These are phyloP conservation scores for Oligia latruncula DNA, from an alignment of 2,888 invertebrate species.

Conservation along the genomic window DNA sequence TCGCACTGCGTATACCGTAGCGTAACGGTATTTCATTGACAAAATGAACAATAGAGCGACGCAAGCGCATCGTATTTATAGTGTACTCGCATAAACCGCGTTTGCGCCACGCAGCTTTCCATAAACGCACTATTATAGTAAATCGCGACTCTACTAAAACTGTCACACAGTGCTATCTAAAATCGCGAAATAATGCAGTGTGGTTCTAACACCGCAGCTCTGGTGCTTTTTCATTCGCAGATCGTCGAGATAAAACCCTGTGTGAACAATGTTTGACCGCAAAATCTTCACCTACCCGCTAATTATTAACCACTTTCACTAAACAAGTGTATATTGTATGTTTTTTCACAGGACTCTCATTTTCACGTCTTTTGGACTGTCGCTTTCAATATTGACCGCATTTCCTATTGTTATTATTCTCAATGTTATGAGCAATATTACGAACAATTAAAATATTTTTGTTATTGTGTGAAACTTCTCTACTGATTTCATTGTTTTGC, in stretches of 20 bases:
- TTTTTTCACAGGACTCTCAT: constrained; percentile 68
- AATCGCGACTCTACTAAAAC: constrained; percentile 41
- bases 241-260: constrained; percentile 30
- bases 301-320: constrained; percentile 66
- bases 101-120: constrained; percentile 28
- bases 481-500: constrained; percentile 47
- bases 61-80: constrained; percentile 36
- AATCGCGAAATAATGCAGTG: constrained; percentile 11
- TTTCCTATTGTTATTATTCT: constrained; percentile 60
- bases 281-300: constrained; percentile 58
- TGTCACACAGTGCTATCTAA: constrained; percentile 28
- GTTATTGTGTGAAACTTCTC: constrained; percentile 61
- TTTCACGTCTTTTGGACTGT: constrained; percentile 57
- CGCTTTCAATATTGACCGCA: constrained; percentile 60
- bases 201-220: constrained; percentile 5
- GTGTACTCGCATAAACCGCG: constrained; percentile 2
- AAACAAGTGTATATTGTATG: constrained; percentile 60
- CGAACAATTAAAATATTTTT: constrained; percentile 62
- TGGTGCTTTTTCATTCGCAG: constrained; percentile 9
- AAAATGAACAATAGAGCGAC: constrained; percentile 40
- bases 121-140: constrained; percentile 27
- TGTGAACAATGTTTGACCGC: constrained; percentile 57
- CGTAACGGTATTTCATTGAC: constrained; percentile 47
- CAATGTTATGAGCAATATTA: constrained; percentile 48
- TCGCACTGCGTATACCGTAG: constrained; percentile 8